Evolutionary conservation across 2,113 vertebrate genomes (phyloP).

Genomic region (Bungarus multicinctus): DNA sequence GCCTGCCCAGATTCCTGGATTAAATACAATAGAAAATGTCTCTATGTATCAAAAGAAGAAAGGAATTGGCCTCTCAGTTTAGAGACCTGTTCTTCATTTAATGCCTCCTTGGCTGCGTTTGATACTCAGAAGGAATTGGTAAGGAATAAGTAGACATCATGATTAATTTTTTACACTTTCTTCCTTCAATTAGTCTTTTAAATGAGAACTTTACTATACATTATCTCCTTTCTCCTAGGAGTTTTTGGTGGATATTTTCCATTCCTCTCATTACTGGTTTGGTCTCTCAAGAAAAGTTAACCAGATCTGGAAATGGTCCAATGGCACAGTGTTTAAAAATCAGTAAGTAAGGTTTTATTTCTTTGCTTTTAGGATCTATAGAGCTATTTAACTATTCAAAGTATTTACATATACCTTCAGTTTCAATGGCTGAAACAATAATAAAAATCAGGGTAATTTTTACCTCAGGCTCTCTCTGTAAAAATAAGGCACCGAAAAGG

Average conservation of each 20-base stretch:
- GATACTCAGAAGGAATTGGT: background rate
- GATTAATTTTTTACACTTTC: background rate
- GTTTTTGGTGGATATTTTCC: background rate
- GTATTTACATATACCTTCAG: background rate
- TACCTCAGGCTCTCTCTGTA: background rate
- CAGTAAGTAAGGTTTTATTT: background rate
- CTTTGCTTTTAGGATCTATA: background rate
- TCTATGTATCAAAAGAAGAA: background rate
- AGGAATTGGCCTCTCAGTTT: background rate
- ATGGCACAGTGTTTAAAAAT: slow-evolving; percentile 4
- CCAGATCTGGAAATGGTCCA: background rate
- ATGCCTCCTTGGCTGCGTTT: background rate
- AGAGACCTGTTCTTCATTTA: background rate
- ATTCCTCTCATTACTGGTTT: slow-evolving; percentile 2
- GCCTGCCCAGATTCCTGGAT: slow-evolving; percentile 8
- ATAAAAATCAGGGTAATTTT: background rate
- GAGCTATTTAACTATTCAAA: background rate
- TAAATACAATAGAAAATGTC: slow-evolving; percentile 2
- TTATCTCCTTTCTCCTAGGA: background rate
- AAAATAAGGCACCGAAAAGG: background rate
- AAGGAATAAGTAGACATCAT: background rate
- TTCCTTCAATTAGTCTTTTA: background rate
- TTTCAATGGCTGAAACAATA: background rate
- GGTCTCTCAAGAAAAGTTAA: slow-evolving; percentile 5
- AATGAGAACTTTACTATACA: background rate